phyloP scores from a whole-genome alignment of 2,888 invertebrate genomes.

The Hydraecia micacea region DNA sequence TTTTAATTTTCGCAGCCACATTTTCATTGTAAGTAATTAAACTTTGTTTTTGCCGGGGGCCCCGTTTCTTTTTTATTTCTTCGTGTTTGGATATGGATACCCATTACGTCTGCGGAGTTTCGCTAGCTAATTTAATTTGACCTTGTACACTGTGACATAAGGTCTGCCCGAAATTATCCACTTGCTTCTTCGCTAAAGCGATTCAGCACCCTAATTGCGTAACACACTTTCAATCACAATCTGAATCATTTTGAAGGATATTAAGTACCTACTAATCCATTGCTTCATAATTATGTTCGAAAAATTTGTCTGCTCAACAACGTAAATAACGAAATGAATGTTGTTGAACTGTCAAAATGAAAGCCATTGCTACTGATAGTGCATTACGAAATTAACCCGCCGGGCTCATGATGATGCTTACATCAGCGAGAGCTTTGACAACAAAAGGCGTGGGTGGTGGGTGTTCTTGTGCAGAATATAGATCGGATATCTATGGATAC shows the following conservation, averaged over 20 bases:
- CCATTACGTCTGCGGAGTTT: neutral
- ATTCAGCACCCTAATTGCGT: neutral
- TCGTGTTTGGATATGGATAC: neutral
- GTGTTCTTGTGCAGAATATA: conserved; percentile 38
- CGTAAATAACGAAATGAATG: neutral
- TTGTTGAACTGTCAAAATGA: neutral
- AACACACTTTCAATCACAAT: no score
- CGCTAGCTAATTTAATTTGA: neutral
- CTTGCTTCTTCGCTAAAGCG: neutral
- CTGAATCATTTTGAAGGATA: neutral
- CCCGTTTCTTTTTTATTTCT: no score
- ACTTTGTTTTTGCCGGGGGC: no score
- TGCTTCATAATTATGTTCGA: neutral
- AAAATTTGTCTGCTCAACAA: no score
- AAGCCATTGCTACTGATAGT: neutral
- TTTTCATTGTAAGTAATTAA: no score
- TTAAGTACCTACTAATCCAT: neutral
- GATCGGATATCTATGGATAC: no score
- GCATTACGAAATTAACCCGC: neutral
- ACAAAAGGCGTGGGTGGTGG: conserved; percentile 29
- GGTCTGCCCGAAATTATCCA: neutral
- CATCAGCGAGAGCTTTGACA: conserved; percentile 6
- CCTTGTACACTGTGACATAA: neutral
- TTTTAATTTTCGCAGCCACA: no score
- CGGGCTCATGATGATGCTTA: neutral